Conservation (phyloP, 2,888 invertebrate species). For the Phaonia tiefii region DNA sequence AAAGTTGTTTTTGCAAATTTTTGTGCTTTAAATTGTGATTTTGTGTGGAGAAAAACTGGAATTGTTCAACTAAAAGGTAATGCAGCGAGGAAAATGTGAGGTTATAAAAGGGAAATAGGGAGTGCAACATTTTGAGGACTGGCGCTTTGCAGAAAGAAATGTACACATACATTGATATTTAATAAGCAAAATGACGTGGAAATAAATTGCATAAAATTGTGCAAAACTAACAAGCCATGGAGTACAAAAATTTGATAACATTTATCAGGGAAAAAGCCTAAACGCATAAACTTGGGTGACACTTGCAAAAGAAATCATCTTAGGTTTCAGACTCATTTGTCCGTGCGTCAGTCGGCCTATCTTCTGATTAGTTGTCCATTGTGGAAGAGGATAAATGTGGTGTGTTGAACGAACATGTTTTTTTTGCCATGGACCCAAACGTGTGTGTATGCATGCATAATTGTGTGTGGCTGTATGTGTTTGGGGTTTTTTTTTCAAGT, state of each 20-base stretch:
- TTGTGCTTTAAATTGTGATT: conserved; percentile 51
- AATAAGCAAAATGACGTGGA: conserved; percentile 38
- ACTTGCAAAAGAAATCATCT: background rate
- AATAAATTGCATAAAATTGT: conserved; percentile 32
- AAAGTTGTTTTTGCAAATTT: conserved; percentile 45
- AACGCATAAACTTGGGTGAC: background rate
- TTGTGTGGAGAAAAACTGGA: conserved; percentile 36
- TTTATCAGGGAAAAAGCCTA: background rate
- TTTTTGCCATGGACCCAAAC: no score
- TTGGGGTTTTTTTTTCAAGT: no score
- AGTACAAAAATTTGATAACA: conserved; percentile 19
- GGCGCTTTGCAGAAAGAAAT: conserved; percentile 27
- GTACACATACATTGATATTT: conserved; percentile 2
- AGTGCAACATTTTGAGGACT: conserved; percentile 21
- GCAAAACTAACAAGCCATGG: background rate
- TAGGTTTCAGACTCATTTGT: background rate
- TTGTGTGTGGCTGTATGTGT: background rate
- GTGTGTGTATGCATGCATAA: background rate
- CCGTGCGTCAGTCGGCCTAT: background rate
- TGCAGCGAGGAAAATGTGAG: conserved; percentile 35
- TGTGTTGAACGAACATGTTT: background rate
- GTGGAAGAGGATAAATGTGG: background rate
- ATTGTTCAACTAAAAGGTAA: background rate
- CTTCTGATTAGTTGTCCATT: background rate
- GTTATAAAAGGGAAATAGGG: conserved; percentile 36